Percentiles rank a stretch among this genome's conserved stretches.
These are phyloP conservation scores for Apoderus coryli DNA, from an alignment of 2,888 invertebrate species.

Conservation along the genomic window DNA sequence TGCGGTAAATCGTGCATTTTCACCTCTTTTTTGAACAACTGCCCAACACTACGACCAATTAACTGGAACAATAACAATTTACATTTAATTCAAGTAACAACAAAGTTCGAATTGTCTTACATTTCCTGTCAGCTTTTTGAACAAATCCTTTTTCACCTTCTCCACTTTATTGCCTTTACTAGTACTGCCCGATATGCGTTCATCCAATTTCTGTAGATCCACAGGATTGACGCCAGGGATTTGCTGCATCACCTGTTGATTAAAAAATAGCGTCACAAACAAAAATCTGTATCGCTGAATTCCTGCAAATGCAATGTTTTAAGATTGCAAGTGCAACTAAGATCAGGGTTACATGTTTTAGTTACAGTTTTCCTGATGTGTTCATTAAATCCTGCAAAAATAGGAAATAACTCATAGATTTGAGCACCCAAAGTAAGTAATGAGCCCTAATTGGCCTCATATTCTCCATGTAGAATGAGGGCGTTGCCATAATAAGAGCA, in stretches of 20 bases:
- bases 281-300: no score
- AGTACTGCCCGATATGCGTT: constrained; percentile 53
- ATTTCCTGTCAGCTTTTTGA: constrained; percentile 74
- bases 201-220: constrained; percentile 73
- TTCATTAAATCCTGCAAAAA: no score
- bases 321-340: no score
- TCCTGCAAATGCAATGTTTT: no score
- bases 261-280: not conserved
- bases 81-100: no score
- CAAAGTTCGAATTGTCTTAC: no score
- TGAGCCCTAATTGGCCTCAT: constrained; percentile 74
- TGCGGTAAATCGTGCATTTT: constrained; percentile 74
- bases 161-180: constrained; percentile 68
- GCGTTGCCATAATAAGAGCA: no score
- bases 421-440: constrained; percentile 68
- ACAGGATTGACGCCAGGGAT: constrained; percentile 71
- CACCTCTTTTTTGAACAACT: constrained; percentile 76
- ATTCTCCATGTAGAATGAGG: constrained; percentile 76
- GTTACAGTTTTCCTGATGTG: no score
- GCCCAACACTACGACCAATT: constrained; percentile 72
- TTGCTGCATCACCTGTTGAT: constrained; percentile 45
- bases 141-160: constrained; percentile 80
- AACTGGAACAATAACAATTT: no score
- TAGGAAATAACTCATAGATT: constrained; percentile 74
- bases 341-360: no score